Evolutionary conservation across 2,888 invertebrate species (phyloP).

Genomic region (Andrena marginata): DNA sequence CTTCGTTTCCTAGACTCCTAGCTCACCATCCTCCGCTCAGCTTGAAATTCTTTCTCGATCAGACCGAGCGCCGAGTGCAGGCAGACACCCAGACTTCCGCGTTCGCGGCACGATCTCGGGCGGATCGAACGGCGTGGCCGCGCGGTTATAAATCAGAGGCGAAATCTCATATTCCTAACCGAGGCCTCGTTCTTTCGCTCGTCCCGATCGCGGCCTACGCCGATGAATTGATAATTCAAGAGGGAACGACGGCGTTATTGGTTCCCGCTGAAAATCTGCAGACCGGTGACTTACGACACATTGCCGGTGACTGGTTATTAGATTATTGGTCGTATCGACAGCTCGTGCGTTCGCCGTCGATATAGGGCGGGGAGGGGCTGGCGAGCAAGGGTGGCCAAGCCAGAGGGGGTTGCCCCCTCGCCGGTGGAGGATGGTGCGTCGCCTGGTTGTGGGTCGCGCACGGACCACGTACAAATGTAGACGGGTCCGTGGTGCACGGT

Average conservation of each 20-base stretch:
- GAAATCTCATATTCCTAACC: slow-evolving; percentile 53
- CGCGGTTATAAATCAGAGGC: slow-evolving; percentile 49
- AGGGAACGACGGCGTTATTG: slow-evolving; percentile 64
- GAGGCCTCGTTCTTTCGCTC: slow-evolving; percentile 49
- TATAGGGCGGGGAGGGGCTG: slow-evolving; percentile 55
- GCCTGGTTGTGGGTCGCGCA: slow-evolving; percentile 69
- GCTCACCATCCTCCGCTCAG: neutral
- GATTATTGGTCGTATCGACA: slow-evolving; percentile 85
- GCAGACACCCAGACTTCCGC: neutral
- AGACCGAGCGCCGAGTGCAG: neutral
- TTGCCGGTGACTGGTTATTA: slow-evolving; percentile 84
- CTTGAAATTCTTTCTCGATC: neutral
- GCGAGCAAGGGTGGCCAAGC: slow-evolving; percentile 42
- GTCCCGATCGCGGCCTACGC: slow-evolving; percentile 18
- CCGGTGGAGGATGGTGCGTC: slow-evolving; percentile 47
- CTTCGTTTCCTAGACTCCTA: neutral
- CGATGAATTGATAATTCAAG: slow-evolving; percentile 70
- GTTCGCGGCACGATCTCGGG: neutral
- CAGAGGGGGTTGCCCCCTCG: slow-evolving; percentile 28
- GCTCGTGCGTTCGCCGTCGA: slow-evolving; percentile 78
- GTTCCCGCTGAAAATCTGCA: slow-evolving; percentile 79
- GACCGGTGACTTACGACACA: slow-evolving; percentile 82
- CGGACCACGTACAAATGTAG: slow-evolving; percentile 77
- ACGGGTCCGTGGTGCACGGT: slow-evolving; percentile 37
- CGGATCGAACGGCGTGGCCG: slow-evolving; percentile 5